A percentile compares a stretch with the other conserved stretches of the same genome.
These are phyloP conservation scores for Leistus spinibarbis DNA, from an alignment of 2,888 invertebrate species.

Conservation along the genomic window DNA sequence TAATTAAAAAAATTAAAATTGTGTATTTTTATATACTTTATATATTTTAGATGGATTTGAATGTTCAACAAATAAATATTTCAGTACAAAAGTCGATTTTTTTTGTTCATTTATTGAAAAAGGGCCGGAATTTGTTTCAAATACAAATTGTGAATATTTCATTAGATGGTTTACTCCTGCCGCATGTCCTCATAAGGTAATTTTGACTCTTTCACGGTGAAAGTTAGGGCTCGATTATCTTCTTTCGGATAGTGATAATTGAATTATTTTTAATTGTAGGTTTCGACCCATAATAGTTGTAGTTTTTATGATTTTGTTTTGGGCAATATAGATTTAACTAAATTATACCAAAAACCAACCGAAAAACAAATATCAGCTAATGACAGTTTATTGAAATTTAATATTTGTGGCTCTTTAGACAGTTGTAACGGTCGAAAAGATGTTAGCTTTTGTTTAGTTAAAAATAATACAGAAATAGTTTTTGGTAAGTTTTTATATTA, in stretches of 20 bases:
- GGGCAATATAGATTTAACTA: background rate
- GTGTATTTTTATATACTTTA: background rate
- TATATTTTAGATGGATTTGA: conserved; percentile 20
- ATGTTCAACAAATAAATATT: background rate
- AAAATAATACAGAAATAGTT: conserved; percentile 14
- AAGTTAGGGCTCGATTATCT: background rate
- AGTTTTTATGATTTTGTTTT: conserved; percentile 10
- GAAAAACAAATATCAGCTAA: background rate
- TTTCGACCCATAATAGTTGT: conserved; percentile 11
- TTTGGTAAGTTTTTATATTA: conserved; percentile 2
- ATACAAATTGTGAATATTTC: conserved; percentile 13
- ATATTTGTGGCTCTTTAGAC: conserved; percentile 19
- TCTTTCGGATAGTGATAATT: background rate
- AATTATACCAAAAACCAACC: background rate
- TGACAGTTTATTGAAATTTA: background rate
- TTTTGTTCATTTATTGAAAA: conserved; percentile 44
- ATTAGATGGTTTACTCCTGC: conserved; percentile 19
- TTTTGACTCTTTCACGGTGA: background rate
- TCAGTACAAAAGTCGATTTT: conserved; percentile 44
- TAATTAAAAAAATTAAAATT: background rate
- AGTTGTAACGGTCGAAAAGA: conserved; percentile 14
- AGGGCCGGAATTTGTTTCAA: conserved; percentile 42
- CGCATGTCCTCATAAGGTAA: conserved; percentile 30
- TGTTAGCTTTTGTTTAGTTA: conserved; percentile 20
- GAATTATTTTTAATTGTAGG: conserved; percentile 3